These are phyloP conservation scores for Chaetogeoica ovagalla DNA, from an alignment of 2,888 invertebrate genomes.

Conservation along the genomic window DNA sequence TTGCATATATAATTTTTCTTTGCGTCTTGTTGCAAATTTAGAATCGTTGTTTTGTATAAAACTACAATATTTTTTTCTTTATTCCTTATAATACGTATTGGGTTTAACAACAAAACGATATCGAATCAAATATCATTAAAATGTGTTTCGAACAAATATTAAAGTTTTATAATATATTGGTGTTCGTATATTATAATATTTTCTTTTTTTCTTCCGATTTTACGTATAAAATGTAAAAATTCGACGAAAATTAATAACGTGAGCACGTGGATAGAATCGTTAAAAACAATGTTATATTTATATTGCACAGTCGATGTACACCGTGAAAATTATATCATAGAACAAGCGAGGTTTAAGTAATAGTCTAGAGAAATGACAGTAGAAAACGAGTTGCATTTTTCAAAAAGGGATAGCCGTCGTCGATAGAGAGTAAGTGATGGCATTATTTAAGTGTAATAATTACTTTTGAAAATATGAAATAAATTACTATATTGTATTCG, in stretches of 20 bases:
- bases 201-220: slow-evolving; percentile 1
- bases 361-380: too few species aligned
- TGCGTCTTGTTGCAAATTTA: slow-evolving; percentile 38
- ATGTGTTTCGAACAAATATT: background rate
- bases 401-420: too few species aligned
- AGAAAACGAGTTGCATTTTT: too few species aligned
- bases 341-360: too few species aligned
- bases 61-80: background rate
- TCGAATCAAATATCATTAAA: slow-evolving; percentile 18
- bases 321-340: too few species aligned
- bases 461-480: too few species aligned
- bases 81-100: slow-evolving; percentile 13
- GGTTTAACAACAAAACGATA: slow-evolving; percentile 11
- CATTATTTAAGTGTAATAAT: too few species aligned
- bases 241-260: slow-evolving; percentile 16
- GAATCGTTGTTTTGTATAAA: background rate
- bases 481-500: too few species aligned
- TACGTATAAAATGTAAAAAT: slow-evolving; percentile 48
- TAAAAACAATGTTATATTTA: background rate
- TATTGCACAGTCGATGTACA: too few species aligned
- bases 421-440: too few species aligned
- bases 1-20: background rate
- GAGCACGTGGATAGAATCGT: slow-evolving; percentile 1
- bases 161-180: background rate
- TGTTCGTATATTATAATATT: background rate